Evolutionary conservation across 2,113 vertebrate species (phyloP).

Genomic region (Rhea pennata): DNA sequence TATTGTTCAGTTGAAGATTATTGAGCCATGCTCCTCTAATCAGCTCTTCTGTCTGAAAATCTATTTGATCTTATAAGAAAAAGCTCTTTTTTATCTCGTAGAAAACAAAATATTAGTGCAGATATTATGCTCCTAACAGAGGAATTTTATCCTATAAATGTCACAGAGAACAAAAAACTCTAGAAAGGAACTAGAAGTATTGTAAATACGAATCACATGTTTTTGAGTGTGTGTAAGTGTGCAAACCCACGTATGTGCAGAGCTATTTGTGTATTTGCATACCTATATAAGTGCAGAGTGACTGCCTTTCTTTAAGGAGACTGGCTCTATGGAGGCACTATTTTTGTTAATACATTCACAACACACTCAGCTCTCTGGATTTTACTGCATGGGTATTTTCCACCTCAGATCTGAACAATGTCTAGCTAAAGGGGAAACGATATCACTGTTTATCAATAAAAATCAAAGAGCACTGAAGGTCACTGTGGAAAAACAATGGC

Average conservation of each 20-base stretch:
- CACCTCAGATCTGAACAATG: slow-evolving; percentile 4
- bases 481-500: not conserved
- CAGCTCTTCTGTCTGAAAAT: not conserved
- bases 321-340: not conserved
- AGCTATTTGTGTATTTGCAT: not conserved
- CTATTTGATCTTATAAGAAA: not conserved
- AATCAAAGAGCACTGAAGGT: slow-evolving; percentile 14
- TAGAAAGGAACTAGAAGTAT: not conserved
- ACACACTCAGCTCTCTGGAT: not conserved
- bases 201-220: not conserved
- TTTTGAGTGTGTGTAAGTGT: no score
- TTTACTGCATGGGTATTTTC: not conserved
- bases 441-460: not conserved
- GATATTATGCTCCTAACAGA: not conserved
- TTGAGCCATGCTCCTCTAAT: not conserved
- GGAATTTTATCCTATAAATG: not conserved
- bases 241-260: not conserved
- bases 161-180: not conserved
- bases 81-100: not conserved
- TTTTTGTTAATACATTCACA: not conserved
- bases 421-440: slow-evolving; percentile 8
- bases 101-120: not conserved
- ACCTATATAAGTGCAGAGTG: not conserved
- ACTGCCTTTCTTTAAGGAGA: not conserved
- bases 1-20: not conserved